Percentiles rank a stretch among this genome's conserved stretches.
These are phyloP conservation scores for Columba janthina DNA, from an alignment of 2,113 vertebrate species.

Conservation along the genomic window DNA sequence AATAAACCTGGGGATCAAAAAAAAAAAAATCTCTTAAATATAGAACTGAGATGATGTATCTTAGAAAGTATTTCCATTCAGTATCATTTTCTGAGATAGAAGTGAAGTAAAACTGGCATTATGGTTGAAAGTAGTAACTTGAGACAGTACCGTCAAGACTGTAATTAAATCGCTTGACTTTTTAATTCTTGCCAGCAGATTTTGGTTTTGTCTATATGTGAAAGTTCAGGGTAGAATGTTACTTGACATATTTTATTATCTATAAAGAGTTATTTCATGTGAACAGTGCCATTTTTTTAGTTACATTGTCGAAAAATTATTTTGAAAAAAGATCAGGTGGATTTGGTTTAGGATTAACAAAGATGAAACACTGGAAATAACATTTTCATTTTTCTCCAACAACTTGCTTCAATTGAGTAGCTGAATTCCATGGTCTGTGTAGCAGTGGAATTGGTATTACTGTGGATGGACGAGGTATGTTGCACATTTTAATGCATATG, in stretches of 20 bases:
- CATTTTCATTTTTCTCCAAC: background rate
- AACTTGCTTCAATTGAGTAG: constrained; percentile 34
- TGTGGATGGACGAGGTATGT: constrained; percentile 80
- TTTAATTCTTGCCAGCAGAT: background rate
- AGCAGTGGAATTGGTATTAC: constrained; percentile 81
- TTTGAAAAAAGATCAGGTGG: background rate
- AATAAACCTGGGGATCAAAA: background rate
- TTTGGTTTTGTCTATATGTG: background rate
- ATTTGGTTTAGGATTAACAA: background rate
- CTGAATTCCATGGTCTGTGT: constrained; percentile 81
- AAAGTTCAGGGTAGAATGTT: background rate
- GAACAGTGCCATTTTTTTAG: background rate
- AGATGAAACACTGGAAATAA: background rate
- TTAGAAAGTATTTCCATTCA: background rate
- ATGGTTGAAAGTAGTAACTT: background rate
- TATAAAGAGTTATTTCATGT: background rate
- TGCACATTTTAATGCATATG: background rate
- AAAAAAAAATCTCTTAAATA: background rate
- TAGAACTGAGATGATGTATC: background rate
- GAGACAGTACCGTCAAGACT: background rate
- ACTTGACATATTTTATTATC: background rate
- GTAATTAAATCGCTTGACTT: background rate
- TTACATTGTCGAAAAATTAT: background rate
- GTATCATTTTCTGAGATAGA: background rate
- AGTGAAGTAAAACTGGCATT: background rate